phyloP scores from a whole-genome alignment of 2,888 invertebrate species.

The Eristalis intricaria region DNA sequence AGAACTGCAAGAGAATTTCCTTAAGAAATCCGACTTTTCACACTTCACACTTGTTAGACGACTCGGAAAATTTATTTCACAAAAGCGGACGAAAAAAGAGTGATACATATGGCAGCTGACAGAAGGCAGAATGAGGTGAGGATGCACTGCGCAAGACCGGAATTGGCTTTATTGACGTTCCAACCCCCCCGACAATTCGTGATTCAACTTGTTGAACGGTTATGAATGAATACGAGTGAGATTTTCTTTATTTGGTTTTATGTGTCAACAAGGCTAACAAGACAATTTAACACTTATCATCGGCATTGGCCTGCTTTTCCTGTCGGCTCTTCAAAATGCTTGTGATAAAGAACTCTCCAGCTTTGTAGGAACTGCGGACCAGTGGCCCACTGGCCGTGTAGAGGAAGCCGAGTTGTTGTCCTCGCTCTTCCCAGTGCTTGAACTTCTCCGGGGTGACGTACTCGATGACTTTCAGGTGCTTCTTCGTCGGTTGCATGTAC shows the following conservation, averaged over 20 bases:
- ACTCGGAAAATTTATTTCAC: conserved; percentile 20
- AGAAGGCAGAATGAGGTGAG: conserved; percentile 20
- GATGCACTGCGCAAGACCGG: conserved; percentile 53
- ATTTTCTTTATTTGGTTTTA: conserved; percentile 23
- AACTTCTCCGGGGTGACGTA: conserved; percentile 98
- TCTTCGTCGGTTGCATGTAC: conserved; percentile 99
- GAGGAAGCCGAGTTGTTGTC: conserved; percentile 93
- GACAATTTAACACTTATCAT: conserved; percentile 41
- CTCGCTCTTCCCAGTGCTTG: conserved; percentile 91
- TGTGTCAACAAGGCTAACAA: conserved; percentile 19
- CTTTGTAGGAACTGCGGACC: conserved; percentile 97
- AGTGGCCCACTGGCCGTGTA: conserved; percentile 99
- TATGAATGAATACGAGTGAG: conserved; percentile 30
- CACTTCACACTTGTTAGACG: conserved; percentile 51
- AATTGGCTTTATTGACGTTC: background rate
- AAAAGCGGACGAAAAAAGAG: background rate
- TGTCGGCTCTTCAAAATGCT: conserved; percentile 87
- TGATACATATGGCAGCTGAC: conserved; percentile 47
- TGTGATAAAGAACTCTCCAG: conserved; percentile 96
- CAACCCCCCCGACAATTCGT: background rate
- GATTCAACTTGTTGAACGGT: conserved; percentile 66
- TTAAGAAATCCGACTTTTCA: conserved; percentile 16
- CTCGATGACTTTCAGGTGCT: conserved; percentile 96
- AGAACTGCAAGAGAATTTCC: conserved; percentile 11
- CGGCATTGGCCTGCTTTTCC: background rate